Evolutionary conservation across 2,113 vertebrate species (phyloP), one percentile per base, ranked within the genome.

Genomic region (Saiga tatarica): DNA sequence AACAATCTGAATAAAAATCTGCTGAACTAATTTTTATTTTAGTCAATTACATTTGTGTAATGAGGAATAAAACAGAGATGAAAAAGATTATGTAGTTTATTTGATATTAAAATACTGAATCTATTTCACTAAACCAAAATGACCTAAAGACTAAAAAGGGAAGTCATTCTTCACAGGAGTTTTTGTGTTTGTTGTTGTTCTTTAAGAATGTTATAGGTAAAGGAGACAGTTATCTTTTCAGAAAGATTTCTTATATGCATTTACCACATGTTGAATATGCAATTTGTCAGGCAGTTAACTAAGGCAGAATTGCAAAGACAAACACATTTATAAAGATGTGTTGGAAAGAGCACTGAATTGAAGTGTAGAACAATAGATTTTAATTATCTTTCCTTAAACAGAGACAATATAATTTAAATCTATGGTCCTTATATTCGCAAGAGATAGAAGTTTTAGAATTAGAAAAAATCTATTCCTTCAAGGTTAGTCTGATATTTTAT

Each of bases 1-100:
- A 98, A 81, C 52, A 97, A 98, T 94, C 13, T 55, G 33, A 98
- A 94, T 88, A 97, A 89, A 83, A 95, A 6, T 36, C 59, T 96
- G 96, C 93, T 98, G 64, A 98, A 83, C 55, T 98, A 87, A 89
- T 95, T 93, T 67, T 67, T 90, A 50, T 97, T 98, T 97, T 94
- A 98, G 23, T 71, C 81, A 98, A 93, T 96, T 55, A 97, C 78
- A 83, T 39, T 97, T 90, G 94, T 87, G 96, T 36, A 98, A 98
- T 97, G 82, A 64, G 53, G 97, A 99, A 96, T 81, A 81, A 36
- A 93, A 87, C 2, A 50, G 87, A 74, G 53, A 98, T 98, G 84
- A 23, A 47, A 76, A 64, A 71, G 74, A 97, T 36, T 95, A 96
- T 93, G 6, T 14, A 91, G n/a, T 96, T 97, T 96, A 78, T 97